These are phyloP conservation scores for Discoglossus pictus DNA, from an alignment of 2,797 vertebrate species.

Conservation along the genomic window DNA sequence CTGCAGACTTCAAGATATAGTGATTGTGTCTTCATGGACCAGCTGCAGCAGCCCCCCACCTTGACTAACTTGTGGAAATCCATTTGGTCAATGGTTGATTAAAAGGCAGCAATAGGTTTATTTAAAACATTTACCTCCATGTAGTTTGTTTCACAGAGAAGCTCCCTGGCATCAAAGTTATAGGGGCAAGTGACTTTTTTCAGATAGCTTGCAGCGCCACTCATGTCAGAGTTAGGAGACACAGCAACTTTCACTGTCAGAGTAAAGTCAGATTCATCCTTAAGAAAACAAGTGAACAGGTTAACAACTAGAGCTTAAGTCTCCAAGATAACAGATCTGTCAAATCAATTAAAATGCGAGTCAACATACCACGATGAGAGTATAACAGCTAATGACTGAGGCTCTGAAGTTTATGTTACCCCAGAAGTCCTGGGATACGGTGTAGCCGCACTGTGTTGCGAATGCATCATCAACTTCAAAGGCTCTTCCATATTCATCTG, in stretches of 20 bases:
- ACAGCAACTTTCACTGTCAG: slow-evolving; percentile 67
- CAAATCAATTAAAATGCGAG: too few relatives aligned
- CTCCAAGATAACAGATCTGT: too few relatives aligned
- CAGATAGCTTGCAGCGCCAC: slow-evolving; percentile 55
- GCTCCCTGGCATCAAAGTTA: slow-evolving; percentile 70
- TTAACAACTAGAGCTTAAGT: too few relatives aligned
- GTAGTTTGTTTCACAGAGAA: slow-evolving; percentile 78
- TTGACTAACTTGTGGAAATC: too few relatives aligned
- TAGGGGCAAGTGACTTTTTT: slow-evolving; percentile 70
- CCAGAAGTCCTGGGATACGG: slow-evolving; percentile 69
- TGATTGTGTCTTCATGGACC: too few relatives aligned
- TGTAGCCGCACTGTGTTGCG: slow-evolving; percentile 79
- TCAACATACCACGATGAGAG: slow-evolving; percentile 64
- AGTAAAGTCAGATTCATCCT: slow-evolving; percentile 71
- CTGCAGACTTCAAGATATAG: too few relatives aligned
- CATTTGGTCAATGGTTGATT: too few relatives aligned
- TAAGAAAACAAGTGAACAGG: neutral
- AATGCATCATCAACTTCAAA: slow-evolving; percentile 55
- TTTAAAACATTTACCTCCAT: slow-evolving; percentile 83
- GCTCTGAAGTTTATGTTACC: slow-evolving; percentile 69
- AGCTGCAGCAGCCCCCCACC: too few relatives aligned
- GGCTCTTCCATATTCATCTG: slow-evolving; percentile 52
- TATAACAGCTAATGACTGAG: slow-evolving; percentile 76
- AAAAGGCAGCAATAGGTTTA: too few relatives aligned
- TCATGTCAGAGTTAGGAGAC: slow-evolving; percentile 50